Base-by-base conservation (phyloP, 1,140 invertebrate species). In the Nephila pilipes region DNA sequence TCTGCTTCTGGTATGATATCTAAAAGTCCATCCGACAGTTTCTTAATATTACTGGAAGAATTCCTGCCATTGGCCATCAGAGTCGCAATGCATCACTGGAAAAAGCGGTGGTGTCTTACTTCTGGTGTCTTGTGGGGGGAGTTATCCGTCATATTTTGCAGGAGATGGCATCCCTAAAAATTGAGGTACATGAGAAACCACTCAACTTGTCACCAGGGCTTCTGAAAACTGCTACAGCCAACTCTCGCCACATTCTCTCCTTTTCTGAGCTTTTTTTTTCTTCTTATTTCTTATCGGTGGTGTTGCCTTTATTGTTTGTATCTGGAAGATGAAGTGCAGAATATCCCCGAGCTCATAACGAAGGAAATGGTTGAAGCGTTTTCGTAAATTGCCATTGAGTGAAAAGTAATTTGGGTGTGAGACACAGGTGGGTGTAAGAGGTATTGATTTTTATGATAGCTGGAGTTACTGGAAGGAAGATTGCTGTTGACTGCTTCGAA, bases 61-160 rank as follows among this genome's bases (percentile, higher is more conserved):
- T 46, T n/a, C 60, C 55, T 60, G 81, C 81, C 81, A 83, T 25
- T 46, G 85, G 55, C 85, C 29, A 63, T 87, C 85, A 87, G 32
- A 38, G 55, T 54, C 55, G 20, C 46, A 87, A 87, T 87, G 57
- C 85, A 87, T 87, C 85, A 87, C 57, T 32, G 58, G 55, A 60
- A 83, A 83, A 54, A 83, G 54, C 38, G 22, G n/a, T 57, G 63
- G 46, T 46, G 46, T 46, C 46, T 46, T 46, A 46, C 22, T 83
- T 57, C 36, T 57, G 8, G 54, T n/a, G 81, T 75, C 69, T 60
- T 46, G 46, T 65, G 69, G 69, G 65, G 69, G 32, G 36, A 58
- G 85, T 60, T 87, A 87, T 87, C 85, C 85, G 85, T 87, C 85
- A 87, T 87, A 87, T 87, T 87, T 87, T 87, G 85, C 85, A 87